These are phyloP conservation scores for Harpegnathos saltator DNA, from an alignment of 1,140 invertebrate species.

Conservation along the genomic window DNA sequence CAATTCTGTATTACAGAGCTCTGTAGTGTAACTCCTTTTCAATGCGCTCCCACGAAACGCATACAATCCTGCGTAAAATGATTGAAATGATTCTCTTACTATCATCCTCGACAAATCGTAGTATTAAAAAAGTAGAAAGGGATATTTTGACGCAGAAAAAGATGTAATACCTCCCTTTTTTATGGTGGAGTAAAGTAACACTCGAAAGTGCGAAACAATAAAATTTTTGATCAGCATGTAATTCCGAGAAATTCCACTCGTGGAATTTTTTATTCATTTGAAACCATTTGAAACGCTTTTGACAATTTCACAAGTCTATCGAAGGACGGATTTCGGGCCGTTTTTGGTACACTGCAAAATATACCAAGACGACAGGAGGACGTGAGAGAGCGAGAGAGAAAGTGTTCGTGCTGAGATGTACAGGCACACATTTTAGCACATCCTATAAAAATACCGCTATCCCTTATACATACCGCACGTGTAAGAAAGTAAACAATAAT, in stretches of 20 bases:
- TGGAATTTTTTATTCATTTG: no score
- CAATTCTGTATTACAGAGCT: not conserved
- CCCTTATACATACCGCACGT: constrained; percentile 60
- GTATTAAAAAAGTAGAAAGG: not conserved
- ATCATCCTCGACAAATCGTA: no score
- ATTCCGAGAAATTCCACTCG: no score
- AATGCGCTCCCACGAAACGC: no score
- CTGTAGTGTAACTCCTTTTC: not conserved
- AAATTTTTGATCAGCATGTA: no score
- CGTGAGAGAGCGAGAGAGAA: constrained; percentile 47
- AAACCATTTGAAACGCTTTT: no score
- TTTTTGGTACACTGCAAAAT: constrained; percentile 21
- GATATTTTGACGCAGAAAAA: constrained; percentile 3
- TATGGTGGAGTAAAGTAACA: constrained; percentile 29
- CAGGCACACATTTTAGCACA: constrained; percentile 60
- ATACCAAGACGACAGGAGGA: constrained; percentile 52
- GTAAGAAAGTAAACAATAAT: constrained; percentile 70
- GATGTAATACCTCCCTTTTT: not conserved
- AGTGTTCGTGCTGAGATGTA: constrained; percentile 53
- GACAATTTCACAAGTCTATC: no score
- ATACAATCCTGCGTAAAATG: no score
- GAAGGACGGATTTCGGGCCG: not conserved
- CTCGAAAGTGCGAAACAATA: not conserved
- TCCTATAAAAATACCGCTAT: constrained; percentile 60
- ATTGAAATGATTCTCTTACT: no score